Conservation (phyloP, 2,888 invertebrate species). For the Melieria crassipennis region DNA sequence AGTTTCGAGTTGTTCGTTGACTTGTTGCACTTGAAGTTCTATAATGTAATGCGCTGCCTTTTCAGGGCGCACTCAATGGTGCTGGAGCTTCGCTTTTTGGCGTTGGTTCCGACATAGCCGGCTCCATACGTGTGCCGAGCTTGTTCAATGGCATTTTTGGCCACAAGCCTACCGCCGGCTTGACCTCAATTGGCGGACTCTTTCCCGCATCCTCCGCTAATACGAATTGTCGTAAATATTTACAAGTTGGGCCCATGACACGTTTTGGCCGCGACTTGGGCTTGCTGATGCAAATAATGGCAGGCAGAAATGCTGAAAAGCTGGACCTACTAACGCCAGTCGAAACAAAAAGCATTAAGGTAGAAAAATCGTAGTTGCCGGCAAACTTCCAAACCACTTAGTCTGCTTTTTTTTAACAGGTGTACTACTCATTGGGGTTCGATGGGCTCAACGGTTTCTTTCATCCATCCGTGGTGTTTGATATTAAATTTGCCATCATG, state of each 20-base stretch:
- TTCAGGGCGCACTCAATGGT: slow-evolving; percentile 76
- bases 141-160: slow-evolving; percentile 88
- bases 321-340: slow-evolving; percentile 69
- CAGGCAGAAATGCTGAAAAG: slow-evolving; percentile 64
- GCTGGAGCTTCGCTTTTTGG: slow-evolving; percentile 81
- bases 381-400: neutral
- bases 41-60: neutral
- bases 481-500: slow-evolving; percentile 49
- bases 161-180: slow-evolving; percentile 83
- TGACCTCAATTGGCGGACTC: slow-evolving; percentile 70
- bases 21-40: neutral
- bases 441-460: slow-evolving; percentile 47
- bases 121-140: slow-evolving; percentile 87
- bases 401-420: slow-evolving; percentile 33
- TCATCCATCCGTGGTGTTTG: slow-evolving; percentile 47
- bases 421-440: slow-evolving; percentile 51
- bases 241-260: slow-evolving; percentile 78
- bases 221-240: slow-evolving; percentile 66
- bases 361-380: slow-evolving; percentile 43
- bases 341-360: slow-evolving; percentile 65
- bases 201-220: slow-evolving; percentile 69
- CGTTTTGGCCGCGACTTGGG: slow-evolving; percentile 81
- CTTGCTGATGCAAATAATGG: slow-evolving; percentile 73
- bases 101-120: slow-evolving; percentile 86
- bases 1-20: neutral